Evolutionary conservation across 37 sponge, comb jelly and placozoan species (phyloP).

Genomic region (Amphimedon queenslandica): DNA sequence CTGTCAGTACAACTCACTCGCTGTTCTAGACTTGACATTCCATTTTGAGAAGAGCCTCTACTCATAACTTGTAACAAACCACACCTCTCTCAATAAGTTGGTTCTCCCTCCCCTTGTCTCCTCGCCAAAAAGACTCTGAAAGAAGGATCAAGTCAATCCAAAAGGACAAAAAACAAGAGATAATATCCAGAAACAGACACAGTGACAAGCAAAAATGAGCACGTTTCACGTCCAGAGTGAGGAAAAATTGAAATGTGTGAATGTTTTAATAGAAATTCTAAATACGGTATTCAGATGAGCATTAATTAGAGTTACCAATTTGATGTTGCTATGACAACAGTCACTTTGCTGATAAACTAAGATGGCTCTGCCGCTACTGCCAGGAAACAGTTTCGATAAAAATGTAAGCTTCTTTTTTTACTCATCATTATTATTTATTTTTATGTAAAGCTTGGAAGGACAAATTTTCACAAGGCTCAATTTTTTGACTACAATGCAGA

Average conservation of each 20-base stretch:
- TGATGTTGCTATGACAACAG: constrained; percentile 1
- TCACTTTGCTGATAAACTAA: neutral
- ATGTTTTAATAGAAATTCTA: no score
- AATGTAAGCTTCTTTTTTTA: no score
- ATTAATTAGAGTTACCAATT: no score
- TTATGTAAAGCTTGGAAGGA: constrained; percentile 68
- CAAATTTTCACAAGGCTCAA: constrained; percentile 90
- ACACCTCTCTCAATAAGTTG: constrained; percentile 10
- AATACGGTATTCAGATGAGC: no score
- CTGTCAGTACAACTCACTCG: no score
- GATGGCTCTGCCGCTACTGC: constrained; percentile 93
- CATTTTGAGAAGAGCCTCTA: constrained; percentile 69
- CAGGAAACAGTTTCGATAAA: constrained; percentile 83
- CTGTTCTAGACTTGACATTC: constrained; percentile 97
- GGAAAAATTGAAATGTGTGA: neutral
- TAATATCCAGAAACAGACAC: neutral
- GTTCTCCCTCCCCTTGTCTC: neutral
- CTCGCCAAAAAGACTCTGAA: neutral
- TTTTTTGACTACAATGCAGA: constrained; percentile 82
- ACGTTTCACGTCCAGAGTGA: neutral
- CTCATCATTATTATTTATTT: no score
- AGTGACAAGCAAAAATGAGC: no score
- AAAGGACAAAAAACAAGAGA: neutral
- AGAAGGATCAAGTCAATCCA: neutral
- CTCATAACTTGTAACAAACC: constrained; percentile 61